Base-by-base conservation (phyloP, 2,113 vertebrate genomes). In the Aegithalos caudatus region DNA sequence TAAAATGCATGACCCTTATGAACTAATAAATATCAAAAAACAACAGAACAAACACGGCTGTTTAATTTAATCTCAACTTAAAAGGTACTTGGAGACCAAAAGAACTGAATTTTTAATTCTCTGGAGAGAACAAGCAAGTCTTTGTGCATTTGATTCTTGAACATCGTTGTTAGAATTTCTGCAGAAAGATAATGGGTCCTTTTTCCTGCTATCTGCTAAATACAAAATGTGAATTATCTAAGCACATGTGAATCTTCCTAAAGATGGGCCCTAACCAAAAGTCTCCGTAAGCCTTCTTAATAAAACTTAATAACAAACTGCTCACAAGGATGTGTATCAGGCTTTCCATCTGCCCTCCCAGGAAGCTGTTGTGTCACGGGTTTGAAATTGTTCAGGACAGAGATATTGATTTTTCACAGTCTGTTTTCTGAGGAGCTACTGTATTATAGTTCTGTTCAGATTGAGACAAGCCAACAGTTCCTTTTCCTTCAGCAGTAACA, bases 161-260 rank as follows among this genome's bases (percentile, higher is more conserved):
- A 86, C 7, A n/a, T 8, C 0, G 0, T 18, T 42, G 11, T 51
- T n/a, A 37, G 13, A 50, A 48, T 12, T 66, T 33, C 33, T 24
- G 23, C 22, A 77, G 50, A 80, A 94, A 80, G 90, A 80, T 18
- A 72, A 71, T 6, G 9, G 10, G 14, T 81, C 33, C 4, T 79
- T 83, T 72, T 61, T 33, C 38, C 53, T 70, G 10, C 14, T 53
- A 28, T 57, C 54, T 80, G 33, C 29, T 65, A 86, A 65, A 69
- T 14, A 72, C 11, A 69, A 71, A 81, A 51, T 5, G 1, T 44
- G 51, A 84, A 51, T 81, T 60, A 79, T 15, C 22, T 40, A 85
- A 87, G 61, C 15, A 79, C 35, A 33, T 0, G 0, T 19, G 8
- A 81, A 84, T 42, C 69, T 74, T 74, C 77, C 64, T 44, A 81